phyloP scores from a whole-genome alignment of 1,140 invertebrate genomes.

The Orussus abietinus region DNA sequence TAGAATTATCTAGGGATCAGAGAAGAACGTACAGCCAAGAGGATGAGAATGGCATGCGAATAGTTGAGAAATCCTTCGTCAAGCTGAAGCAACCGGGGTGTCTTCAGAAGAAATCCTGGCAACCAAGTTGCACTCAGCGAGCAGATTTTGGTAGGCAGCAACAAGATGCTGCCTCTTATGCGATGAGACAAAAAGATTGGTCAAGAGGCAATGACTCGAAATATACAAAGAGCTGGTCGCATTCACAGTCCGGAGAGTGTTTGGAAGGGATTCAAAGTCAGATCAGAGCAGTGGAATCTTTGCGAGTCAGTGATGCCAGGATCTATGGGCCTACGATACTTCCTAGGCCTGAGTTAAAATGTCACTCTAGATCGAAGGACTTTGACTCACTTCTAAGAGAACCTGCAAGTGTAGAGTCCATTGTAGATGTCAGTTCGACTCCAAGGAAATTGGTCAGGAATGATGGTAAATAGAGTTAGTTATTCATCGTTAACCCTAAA shows the following conservation, averaged over 20 bases:
- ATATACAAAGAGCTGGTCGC: constrained; percentile 1
- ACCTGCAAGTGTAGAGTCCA: too few relatives aligned
- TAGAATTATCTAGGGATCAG: too few relatives aligned
- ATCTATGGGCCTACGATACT: background rate
- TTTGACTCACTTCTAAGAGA: background rate
- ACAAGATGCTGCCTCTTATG: constrained; percentile 20
- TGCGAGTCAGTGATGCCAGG: background rate
- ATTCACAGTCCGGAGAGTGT: background rate
- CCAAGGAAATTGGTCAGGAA: constrained; percentile 26
- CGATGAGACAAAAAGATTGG: constrained; percentile 20
- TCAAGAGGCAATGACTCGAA: constrained; percentile 14
- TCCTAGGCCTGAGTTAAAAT: background rate
- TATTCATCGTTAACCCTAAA: background rate
- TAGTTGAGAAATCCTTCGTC: too few relatives aligned
- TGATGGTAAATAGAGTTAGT: constrained; percentile 27
- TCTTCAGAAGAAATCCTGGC: constrained; percentile 18
- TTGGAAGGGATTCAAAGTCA: background rate
- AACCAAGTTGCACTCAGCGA: constrained; percentile 12
- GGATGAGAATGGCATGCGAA: too few relatives aligned
- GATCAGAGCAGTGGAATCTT: constrained; percentile 1
- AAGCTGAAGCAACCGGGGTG: too few relatives aligned
- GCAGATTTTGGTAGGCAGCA: constrained; percentile 1
- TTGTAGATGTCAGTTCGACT: too few relatives aligned
- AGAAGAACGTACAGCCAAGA: too few relatives aligned
- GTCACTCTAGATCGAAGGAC: background rate